These are phyloP conservation scores for Miichthys miiuy DNA, from an alignment of 2,797 vertebrate species.

Conservation along the genomic window DNA sequence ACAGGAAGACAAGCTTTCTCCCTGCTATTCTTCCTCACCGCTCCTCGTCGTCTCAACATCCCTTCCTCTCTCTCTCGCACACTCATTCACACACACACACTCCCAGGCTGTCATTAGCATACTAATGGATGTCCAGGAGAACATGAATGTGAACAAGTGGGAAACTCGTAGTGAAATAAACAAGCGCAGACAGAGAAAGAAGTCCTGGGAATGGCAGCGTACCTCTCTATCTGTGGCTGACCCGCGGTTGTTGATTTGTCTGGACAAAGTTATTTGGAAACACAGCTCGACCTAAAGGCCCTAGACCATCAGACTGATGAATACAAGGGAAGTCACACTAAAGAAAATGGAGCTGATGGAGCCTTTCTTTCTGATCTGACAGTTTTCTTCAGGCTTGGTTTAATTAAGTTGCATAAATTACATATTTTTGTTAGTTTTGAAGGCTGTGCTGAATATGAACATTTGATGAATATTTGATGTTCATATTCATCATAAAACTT, in stretches of 20 bases:
- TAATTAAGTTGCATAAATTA: neutral
- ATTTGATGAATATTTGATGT: neutral
- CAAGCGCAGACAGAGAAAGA: slow-evolving; percentile 31
- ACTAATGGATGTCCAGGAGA: slow-evolving; percentile 72
- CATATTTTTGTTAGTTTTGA: neutral
- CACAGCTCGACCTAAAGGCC: slow-evolving; percentile 25
- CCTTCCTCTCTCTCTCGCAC: slow-evolving; percentile 8
- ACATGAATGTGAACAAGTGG: slow-evolving; percentile 68
- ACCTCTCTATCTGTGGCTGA: slow-evolving; percentile 12
- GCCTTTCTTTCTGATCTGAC: neutral
- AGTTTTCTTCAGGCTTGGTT: slow-evolving; percentile 1
- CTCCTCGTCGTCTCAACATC: slow-evolving; percentile 22
- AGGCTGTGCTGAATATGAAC: neutral
- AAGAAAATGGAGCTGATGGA: slow-evolving; percentile 6
- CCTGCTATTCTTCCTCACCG: slow-evolving; percentile 44
- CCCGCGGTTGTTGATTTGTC: slow-evolving; percentile 8
- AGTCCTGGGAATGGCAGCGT: slow-evolving; percentile 66
- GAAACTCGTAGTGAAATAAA: slow-evolving; percentile 40
- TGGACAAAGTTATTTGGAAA: slow-evolving; percentile 19
- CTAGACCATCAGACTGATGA: slow-evolving; percentile 24
- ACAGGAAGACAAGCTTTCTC: slow-evolving; percentile 70
- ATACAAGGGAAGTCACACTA: slow-evolving; percentile 12
- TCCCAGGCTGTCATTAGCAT: slow-evolving; percentile 77
- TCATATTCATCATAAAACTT: neutral
- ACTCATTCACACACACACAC: slow-evolving; percentile 28